phyloP scores from a whole-genome alignment of 2,797 vertebrate genomes.

The Xyrichtys novacula region DNA sequence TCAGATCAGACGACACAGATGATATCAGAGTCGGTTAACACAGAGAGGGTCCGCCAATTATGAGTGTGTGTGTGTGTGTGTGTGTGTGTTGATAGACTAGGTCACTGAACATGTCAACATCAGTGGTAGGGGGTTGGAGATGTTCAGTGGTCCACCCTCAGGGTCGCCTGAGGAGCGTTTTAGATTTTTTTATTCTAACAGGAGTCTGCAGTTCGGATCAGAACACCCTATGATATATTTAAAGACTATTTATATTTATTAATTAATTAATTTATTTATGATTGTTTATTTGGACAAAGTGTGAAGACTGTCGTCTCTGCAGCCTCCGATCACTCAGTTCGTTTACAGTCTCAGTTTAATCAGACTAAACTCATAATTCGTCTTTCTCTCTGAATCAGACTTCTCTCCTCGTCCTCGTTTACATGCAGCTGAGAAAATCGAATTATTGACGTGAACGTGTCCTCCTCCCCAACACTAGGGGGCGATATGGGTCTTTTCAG shows the following conservation, averaged over 20 bases:
- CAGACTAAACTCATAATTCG: too few species aligned
- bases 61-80: slow-evolving; percentile 47
- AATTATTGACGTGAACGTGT: too few species aligned
- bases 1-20: slow-evolving; percentile 66
- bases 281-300: slow-evolving; percentile 42
- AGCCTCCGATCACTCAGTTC: too few species aligned
- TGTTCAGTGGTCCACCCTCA: slow-evolving; percentile 59
- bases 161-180: slow-evolving; percentile 29
- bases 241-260: too few species aligned
- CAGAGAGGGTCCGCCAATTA: slow-evolving; percentile 52
- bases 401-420: too few species aligned
- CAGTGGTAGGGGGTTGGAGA: slow-evolving; percentile 65
- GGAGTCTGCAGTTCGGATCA: slow-evolving; percentile 30
- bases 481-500: too few species aligned
- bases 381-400: too few species aligned
- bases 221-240: slow-evolving; percentile 12
- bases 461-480: too few species aligned
- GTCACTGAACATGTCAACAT: slow-evolving; percentile 82
- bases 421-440: too few species aligned
- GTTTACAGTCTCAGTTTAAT: too few species aligned
- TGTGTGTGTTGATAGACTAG: slow-evolving; percentile 70
- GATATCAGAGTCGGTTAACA: slow-evolving; percentile 65
- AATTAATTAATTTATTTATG: too few species aligned
- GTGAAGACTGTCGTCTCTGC: slow-evolving; percentile 36
- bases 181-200: slow-evolving; percentile 42